Evolutionary conservation across 2,113 vertebrate species (phyloP), one percentile per base, ranked within the genome.

Genomic region (Tachycineta bicolor): DNA sequence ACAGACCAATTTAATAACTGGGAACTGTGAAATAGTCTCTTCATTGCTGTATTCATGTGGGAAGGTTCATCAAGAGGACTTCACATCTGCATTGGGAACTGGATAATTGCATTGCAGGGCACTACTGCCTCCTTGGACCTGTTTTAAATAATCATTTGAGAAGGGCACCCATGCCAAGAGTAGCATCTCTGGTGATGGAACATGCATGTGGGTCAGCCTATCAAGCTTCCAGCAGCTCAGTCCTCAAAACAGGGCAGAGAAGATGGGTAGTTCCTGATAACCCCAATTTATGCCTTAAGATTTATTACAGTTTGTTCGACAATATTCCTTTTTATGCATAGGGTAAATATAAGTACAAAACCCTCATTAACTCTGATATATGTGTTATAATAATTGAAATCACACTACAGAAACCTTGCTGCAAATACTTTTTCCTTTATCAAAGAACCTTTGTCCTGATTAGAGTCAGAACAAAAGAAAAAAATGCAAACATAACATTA

Each of bases 1-100:
- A 93, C 50, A 96, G 56, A 79, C 74, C 89, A 91, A 94, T 92
- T 95, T 91, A 96, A 96, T 80, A 87, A 95, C 39, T 92, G 82
- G 56, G 69, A 69, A 87, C 91, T 87, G 80, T 76, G 95, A 96
- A 94, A 96, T 33, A 46, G 50, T 85, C 83, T 95, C 87, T 90
- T 78, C 85, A 55, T 76, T 88, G n/a, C 44, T 56, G 73, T 29
- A 77, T 76, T 95, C 88, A 96, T 94, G 94, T 94, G 93, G 87
- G 92, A 89, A 96, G 63, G 96, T 70, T 96, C 94, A 83, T 94
- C 91, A 95, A 34, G 26, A 89, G 63, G 25, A 46, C 77, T 89
- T 83, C 91, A 95, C 90, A 96, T 94, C 93, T 71, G 41, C 41
- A 71, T 79, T 87, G 82, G 41, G 80, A 91, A 89, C 86, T 46